Percentiles rank a stretch among this genome's conserved stretches.
phyloP scores from a whole-genome alignment of 1,140 invertebrate species.

The Caenorhabditis latens region DNA sequence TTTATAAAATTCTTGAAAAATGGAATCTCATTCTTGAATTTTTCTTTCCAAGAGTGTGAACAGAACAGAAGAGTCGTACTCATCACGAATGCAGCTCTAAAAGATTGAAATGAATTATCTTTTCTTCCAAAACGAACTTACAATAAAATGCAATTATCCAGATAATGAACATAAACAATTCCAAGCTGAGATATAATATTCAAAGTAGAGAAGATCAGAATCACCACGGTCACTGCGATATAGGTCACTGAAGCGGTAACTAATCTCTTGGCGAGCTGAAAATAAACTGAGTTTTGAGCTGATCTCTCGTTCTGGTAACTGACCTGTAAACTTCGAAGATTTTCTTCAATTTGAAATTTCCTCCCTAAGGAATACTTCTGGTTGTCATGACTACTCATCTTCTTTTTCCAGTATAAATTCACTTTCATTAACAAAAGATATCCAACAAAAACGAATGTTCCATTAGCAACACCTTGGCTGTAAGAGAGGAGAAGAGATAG shows the following conservation, averaged over 20 bases:
- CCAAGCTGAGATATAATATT: not conserved
- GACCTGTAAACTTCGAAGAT: not conserved
- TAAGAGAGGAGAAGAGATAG: not conserved
- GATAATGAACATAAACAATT: not conserved
- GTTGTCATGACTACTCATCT: not conserved
- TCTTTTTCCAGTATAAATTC: not conserved
- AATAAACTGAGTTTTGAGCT: not conserved
- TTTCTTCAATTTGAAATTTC: slow-evolving; percentile 17
- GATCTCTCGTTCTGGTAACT: not conserved
- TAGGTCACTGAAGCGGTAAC: not conserved
- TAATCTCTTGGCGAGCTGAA: not conserved
- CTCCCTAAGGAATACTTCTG: not conserved
- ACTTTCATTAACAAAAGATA: not conserved
- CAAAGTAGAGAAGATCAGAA: not conserved
- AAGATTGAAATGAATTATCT: not conserved
- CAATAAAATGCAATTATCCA: slow-evolving; percentile 16
- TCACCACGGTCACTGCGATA: not conserved
- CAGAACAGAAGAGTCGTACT: not conserved
- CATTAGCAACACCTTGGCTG: not conserved
- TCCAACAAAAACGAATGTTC: not conserved
- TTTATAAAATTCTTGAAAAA: not conserved
- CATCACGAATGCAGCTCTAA: slow-evolving; percentile 1
- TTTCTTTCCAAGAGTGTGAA: not conserved
- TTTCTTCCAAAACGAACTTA: not conserved
- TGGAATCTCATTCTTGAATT: not conserved